phyloP scores from a whole-genome alignment of 2,888 invertebrate species.

The Zele albiditarsus region DNA sequence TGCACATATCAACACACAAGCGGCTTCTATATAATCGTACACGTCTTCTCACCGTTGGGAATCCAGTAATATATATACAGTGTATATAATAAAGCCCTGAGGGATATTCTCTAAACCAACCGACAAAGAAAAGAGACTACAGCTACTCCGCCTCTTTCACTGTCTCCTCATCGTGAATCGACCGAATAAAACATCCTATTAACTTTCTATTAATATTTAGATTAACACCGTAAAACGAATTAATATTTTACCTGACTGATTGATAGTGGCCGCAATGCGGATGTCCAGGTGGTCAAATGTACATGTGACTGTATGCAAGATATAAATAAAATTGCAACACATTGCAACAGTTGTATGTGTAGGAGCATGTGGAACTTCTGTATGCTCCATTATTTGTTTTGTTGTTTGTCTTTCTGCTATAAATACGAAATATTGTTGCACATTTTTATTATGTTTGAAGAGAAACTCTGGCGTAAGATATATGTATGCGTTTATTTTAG shows the following conservation, averaged over 20 bases:
- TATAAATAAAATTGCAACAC: too few species aligned
- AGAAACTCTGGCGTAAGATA: too few species aligned
- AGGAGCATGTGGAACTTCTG: too few species aligned
- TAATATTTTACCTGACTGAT: slow-evolving; percentile 38
- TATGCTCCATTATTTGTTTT: too few species aligned
- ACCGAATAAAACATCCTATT: slow-evolving; percentile 42
- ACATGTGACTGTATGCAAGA: too few species aligned
- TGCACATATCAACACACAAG: not conserved
- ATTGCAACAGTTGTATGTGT: too few species aligned
- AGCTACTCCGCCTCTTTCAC: slow-evolving; percentile 12
- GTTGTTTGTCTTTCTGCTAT: too few species aligned
- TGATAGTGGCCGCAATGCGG: not conserved
- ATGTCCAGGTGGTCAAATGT: slow-evolving; percentile 1
- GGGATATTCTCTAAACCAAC: not conserved
- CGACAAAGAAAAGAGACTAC: slow-evolving; percentile 34
- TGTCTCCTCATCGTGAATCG: slow-evolving; percentile 20
- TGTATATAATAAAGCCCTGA: not conserved
- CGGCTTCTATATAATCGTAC: not conserved
- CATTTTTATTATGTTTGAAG: too few species aligned
- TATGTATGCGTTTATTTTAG: too few species aligned
- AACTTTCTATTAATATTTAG: slow-evolving; percentile 51
- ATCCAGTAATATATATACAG: not conserved
- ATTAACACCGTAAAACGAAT: slow-evolving; percentile 45
- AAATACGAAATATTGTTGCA: too few species aligned
- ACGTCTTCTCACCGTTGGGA: slow-evolving; percentile 8